Conservation (phyloP, 2,797 vertebrate genomes). For the Brachymystax lenok region DNA sequence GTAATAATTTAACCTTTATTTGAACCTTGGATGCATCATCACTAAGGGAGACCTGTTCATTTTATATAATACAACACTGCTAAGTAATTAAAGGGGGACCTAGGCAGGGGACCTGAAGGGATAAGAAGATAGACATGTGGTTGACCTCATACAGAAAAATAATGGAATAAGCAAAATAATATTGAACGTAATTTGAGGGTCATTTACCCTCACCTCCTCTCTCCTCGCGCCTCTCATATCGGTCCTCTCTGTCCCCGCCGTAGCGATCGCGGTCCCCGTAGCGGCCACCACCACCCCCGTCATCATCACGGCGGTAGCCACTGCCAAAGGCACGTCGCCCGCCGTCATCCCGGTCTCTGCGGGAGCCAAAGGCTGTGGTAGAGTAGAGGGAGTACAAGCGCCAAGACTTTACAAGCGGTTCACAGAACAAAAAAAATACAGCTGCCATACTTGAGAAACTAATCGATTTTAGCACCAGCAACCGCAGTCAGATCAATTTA, state of each 20-base stretch:
- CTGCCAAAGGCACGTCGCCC: conserved; percentile 89
- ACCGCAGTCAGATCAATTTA: too few species aligned
- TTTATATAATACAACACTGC: too few species aligned
- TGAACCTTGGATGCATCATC: too few species aligned
- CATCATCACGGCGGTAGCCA: conserved; percentile 87
- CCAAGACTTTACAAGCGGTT: not conserved
- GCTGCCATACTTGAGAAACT: too few species aligned
- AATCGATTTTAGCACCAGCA: too few species aligned
- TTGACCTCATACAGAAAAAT: not conserved
- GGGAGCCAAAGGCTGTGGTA: conserved; percentile 72
- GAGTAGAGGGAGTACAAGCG: not conserved
- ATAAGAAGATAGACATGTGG: too few species aligned
- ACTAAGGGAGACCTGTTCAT: too few species aligned
- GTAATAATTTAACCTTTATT: too few species aligned
- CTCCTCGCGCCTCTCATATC: conserved; percentile 82
- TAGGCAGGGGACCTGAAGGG: too few species aligned
- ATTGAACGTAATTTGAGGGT: not conserved
- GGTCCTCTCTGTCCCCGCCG: conserved; percentile 68
- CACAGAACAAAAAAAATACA: too few species aligned
- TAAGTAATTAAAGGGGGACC: too few species aligned
- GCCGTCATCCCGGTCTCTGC: conserved; percentile 56
- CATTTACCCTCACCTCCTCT: conserved; percentile 72
- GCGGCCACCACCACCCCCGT: conserved; percentile 81
- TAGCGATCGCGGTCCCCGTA: conserved; percentile 82
- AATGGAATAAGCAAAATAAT: not conserved